Conservation (phyloP, 2,113 vertebrate species). For the Cnemophilus loriae region DNA sequence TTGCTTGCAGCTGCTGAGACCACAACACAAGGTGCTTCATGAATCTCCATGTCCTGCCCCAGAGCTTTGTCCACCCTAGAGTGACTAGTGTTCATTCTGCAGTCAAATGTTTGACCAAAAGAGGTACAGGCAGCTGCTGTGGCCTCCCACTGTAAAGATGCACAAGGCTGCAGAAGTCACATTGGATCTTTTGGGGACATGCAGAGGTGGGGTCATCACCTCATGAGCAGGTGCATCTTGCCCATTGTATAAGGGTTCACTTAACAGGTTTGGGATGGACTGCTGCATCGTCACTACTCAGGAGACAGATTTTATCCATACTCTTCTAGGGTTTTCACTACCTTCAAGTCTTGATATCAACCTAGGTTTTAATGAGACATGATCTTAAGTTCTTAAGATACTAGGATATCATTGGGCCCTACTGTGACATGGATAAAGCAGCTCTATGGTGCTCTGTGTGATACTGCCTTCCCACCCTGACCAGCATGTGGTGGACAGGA, state of each 20-base stretch:
- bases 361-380: background rate
- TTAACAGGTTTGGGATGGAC: fast-evolving
- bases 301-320: background rate
- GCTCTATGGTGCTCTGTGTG: background rate
- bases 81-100: too few species aligned
- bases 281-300: background rate
- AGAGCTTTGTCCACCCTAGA: background rate
- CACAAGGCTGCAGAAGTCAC: too few species aligned
- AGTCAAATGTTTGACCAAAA: too few species aligned
- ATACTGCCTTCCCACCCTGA: background rate
- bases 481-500: background rate
- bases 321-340: background rate
- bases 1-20: background rate
- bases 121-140: background rate
- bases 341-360: background rate
- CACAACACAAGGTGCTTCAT: background rate
- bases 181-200: fast-evolving
- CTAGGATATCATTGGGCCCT: fast-evolving
- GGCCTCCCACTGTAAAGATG: background rate
- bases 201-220: background rate
- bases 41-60: fast-evolving
- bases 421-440: background rate
- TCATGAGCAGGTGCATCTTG: fast-evolving
- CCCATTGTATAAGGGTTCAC: background rate
- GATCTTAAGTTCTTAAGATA: background rate